These are phyloP conservation scores for Rhagoletis pomonella DNA, from an alignment of 1,140 invertebrate species.

Conservation along the genomic window DNA sequence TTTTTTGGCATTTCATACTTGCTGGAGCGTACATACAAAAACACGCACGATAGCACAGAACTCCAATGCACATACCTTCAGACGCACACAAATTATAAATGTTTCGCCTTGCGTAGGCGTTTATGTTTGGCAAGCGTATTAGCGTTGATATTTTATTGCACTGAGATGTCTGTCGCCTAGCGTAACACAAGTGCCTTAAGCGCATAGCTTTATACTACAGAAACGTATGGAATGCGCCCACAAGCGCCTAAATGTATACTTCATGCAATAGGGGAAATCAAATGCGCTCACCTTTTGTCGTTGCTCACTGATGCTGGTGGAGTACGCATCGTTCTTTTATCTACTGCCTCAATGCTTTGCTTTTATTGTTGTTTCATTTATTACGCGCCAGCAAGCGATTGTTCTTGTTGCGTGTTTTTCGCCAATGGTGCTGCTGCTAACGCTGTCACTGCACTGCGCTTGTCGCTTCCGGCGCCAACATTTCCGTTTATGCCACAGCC, in stretches of 20 bases:
- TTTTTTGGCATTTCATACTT: background rate
- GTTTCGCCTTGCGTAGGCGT: background rate
- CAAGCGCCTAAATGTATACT: too few species aligned
- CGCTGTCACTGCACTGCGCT: background rate
- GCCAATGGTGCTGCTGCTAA: background rate
- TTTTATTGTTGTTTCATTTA: slow-evolving; percentile 6
- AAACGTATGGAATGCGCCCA: background rate
- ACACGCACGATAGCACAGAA: too few species aligned
- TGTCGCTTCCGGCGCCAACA: slow-evolving; percentile 31
- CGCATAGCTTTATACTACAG: background rate
- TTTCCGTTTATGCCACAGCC: slow-evolving; percentile 23
- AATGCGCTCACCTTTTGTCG: background rate
- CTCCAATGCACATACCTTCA: background rate
- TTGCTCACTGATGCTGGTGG: background rate
- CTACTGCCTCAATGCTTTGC: background rate
- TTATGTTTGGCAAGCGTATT: background rate
- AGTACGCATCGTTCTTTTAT: background rate
- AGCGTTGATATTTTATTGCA: background rate
- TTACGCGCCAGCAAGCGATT: too few species aligned
- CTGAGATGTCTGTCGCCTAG: background rate
- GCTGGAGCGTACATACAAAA: background rate
- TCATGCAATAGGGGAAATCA: background rate
- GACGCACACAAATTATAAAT: background rate
- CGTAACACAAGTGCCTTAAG: background rate
- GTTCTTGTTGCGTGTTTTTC: too few species aligned